Evolutionary conservation across 2,888 invertebrate genomes (phyloP), one percentile per base, ranked within the genome.

Genomic region (Megaustenia siamemsis): DNA sequence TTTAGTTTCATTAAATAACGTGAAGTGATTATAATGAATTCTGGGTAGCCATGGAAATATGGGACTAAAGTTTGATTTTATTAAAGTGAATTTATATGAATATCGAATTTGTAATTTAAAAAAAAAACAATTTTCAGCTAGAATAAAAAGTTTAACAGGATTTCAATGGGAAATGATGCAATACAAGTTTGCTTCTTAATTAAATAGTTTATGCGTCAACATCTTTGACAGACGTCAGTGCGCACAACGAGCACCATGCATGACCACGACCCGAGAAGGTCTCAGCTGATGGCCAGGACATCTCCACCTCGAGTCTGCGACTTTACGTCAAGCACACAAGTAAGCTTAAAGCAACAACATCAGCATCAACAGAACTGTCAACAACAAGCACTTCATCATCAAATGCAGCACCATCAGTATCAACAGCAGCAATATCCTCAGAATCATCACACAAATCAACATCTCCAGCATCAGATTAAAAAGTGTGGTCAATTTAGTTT

Each of bases 281-380:
- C 63, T 76, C 53, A 45, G 15, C 66, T 77, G 21, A 32, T 45
- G 18, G 66, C 45, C 0, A 78, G 66, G 35, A 66, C 78, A n/a
- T 78, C 78, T 6, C 78, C 78, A 21, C 78, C 78, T 6, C 63
- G 28, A 32, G 43, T 45, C 3, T 40, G 78, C 32, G 78, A 78
- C 28, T 78, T 63, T 28, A n/a, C 66, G 43, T 18, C 80, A 35
- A 86, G 68, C 76, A 53, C 28, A 38, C 81, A 35, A 53, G 28
- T 8, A 68, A 24, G n/a, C 66, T 75, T 32, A n/a, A 63, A 73
- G 38, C 84, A 75, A 15, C 80, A 80, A n/a, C 84, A 84, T 69
- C 84, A 56, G 77, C 84, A 84, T 69, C 84, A 56, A 75, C 83
- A 60, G 75, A 84, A 76, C 77, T 69, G 45, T 45, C 56, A 71